Evolutionary conservation across 2,797 vertebrate species (phyloP), one percentile per base, ranked within the genome.

Genomic region (Catostomus latipinnis): DNA sequence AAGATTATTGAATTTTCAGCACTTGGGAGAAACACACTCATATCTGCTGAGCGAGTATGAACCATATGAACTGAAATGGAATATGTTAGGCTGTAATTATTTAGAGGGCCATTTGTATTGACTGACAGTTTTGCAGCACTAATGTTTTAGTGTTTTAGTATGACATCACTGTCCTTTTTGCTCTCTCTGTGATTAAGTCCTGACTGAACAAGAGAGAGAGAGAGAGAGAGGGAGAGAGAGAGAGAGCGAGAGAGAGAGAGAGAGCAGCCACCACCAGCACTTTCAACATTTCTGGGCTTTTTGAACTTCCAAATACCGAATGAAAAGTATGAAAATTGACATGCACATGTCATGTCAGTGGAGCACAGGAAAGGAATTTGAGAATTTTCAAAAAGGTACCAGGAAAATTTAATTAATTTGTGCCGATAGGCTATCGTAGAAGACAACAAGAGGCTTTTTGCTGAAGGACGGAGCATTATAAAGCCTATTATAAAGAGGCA

Each of bases 31-130:
- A 57, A 65, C 50, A 3, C 58, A 50, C n/a, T 49, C 13, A 48
- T 46, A 66, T 46, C 8, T 45, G 53, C 63, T 68, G 14, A 46
- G 58, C 5, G 43, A 71, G 50, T 56, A 63, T 78, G 18, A 43
- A 14, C 12, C 76, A 45, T 54, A 61, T 71, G 68, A 65, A 79
- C 8, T 54, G 52, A 72, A 79, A 72, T 79, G 69, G 52, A 79
- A 65, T 71, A 79, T 56, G 12, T 49, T 63, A 8, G 6, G 22
- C 63, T 2, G 14, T 79, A 79, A 79, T 71, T 60, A 79, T 72
- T 48, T 65, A 56, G 68, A 79, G 76, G 68, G 69, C 65, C 45
- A 79, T 79, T 79, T 79, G 69, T 72, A 79, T 65, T 72, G 77
- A 79, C 77, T 66, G 77, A 79, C 69, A 79, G 74, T 50, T 76